Percentiles rank a stretch among this genome's conserved stretches.
Evolutionary conservation across 1,140 invertebrate genomes (phyloP).

Genomic region (Leptinotarsa undecemlineata): DNA sequence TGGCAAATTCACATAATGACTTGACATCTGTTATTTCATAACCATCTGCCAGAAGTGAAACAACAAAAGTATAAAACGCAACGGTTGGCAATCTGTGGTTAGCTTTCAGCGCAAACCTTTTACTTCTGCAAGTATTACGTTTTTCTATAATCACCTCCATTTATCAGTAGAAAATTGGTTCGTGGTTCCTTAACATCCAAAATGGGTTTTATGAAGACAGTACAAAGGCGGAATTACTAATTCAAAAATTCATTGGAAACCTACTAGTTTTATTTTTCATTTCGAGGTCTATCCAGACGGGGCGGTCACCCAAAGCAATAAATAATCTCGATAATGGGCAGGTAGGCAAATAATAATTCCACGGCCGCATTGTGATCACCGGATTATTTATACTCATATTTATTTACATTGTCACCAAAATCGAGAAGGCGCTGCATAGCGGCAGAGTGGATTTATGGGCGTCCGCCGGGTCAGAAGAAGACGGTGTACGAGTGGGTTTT

Average conservation of each 20-base stretch:
- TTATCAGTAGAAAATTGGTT: too few relatives aligned
- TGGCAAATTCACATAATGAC: too few relatives aligned
- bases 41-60: too few relatives aligned
- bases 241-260: not conserved
- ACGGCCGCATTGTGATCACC: constrained; percentile 30
- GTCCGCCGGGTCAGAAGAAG: not conserved
- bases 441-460: constrained; percentile 16
- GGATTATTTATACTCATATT: constrained; percentile 34
- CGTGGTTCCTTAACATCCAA: too few relatives aligned
- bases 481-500: constrained; percentile 15
- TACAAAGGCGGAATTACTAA: not conserved
- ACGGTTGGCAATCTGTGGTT: too few relatives aligned
- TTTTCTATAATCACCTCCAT: too few relatives aligned
- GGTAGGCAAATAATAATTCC: constrained; percentile 39
- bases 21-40: too few relatives aligned
- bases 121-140: too few relatives aligned
- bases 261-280: not conserved
- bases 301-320: constrained; percentile 17
- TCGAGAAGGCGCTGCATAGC: constrained; percentile 15
- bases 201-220: too few relatives aligned
- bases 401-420: constrained; percentile 35
- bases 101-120: too few relatives aligned
- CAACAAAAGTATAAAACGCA: too few relatives aligned
- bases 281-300: constrained; percentile 2
- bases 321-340: constrained; percentile 33